Percentiles rank a stretch among this genome's conserved stretches.
Evolutionary conservation across 2,113 vertebrate genomes (phyloP).

Genomic region (Xenopus laevis): DNA sequence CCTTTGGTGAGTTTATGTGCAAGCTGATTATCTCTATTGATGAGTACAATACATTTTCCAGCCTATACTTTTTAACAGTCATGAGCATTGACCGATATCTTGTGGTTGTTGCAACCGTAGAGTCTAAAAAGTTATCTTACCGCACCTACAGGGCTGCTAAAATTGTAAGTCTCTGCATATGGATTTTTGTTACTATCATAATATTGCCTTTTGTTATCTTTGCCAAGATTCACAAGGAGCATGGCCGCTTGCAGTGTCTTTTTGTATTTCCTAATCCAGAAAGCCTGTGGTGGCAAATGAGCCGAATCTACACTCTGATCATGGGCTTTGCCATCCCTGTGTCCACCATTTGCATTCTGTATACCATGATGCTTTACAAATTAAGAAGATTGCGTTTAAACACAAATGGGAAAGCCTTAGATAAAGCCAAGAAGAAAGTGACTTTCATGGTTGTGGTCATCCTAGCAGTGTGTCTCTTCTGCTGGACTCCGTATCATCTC

Average conservation of each 20-base stretch:
- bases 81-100: conserved; percentile 69
- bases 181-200: conserved; percentile 62
- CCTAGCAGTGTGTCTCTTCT: conserved; percentile 64
- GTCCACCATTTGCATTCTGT: conserved; percentile 66
- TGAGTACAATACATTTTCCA: conserved; percentile 70
- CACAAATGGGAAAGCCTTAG: conserved; percentile 60
- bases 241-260: conserved; percentile 62
- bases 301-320: conserved; percentile 63
- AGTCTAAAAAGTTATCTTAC: conserved; percentile 57
- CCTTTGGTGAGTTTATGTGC: conserved; percentile 68
- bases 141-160: conserved; percentile 62
- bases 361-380: conserved; percentile 58
- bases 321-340: conserved; percentile 68
- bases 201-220: conserved; percentile 67
- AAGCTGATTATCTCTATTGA: conserved; percentile 69
- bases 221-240: conserved; percentile 62
- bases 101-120: conserved; percentile 60
- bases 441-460: conserved; percentile 61
- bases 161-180: conserved; percentile 59
- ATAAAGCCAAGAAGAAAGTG: conserved; percentile 68
- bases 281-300: conserved; percentile 65
- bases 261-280: conserved; percentile 66
- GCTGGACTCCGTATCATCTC: conserved; percentile 70
- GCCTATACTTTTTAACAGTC: conserved; percentile 67
- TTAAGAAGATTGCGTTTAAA: conserved; percentile 58